Evolutionary conservation across 1,140 invertebrate genomes (phyloP), one percentile per base, ranked within the genome.

Genomic region (Muscidifurax raptorellus): DNA sequence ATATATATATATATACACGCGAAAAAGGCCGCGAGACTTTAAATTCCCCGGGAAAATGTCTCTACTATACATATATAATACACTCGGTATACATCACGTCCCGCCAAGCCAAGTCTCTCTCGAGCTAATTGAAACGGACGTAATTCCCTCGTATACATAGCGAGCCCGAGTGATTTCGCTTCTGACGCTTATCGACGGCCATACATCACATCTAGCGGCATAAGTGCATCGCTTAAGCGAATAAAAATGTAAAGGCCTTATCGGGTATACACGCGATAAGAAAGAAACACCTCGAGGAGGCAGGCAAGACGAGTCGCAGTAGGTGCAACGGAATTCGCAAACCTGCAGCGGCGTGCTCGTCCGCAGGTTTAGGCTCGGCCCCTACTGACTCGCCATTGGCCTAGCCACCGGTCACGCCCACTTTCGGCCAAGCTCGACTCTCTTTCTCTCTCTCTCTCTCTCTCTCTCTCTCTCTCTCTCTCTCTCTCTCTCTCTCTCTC

Each of bases 331-430:
- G 76, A 30, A 69, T 32, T 80, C 82, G 59, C 36, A 18, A 83
- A 76, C 81, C 80, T 82, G 81, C 44, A 36, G 52, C 72, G n/a
- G 52, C 72, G n/a, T 71, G 28, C 25, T 30, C 25, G 32, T 2
- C 28, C 10, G 44, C 82, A 84, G 82, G 82, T 84, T 79, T 79
- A 85, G 82, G 77, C 85, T 79, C 81, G 82, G 79, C 82, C 85
- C 80, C 80, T 81, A 22, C 32, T n/a, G 27, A 15, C 13, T 32
- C 30, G 15, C 64, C 52, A 85, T 85, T 85, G 83, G 83, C 40
- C 83, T 80, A 59, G 66, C 59, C 79, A 36, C 79, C 79, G 67
- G 79, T 67, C 79, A 47, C 79, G 79, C 79, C 79, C 79, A 80
- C 79, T 40, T 6, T 52, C 27, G 66, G 75, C 13, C 72, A 15